A percentile compares a stretch with the other conserved stretches of the same genome.
Conservation (phyloP, 2,888 invertebrate species). For the Thumatha senex region DNA sequence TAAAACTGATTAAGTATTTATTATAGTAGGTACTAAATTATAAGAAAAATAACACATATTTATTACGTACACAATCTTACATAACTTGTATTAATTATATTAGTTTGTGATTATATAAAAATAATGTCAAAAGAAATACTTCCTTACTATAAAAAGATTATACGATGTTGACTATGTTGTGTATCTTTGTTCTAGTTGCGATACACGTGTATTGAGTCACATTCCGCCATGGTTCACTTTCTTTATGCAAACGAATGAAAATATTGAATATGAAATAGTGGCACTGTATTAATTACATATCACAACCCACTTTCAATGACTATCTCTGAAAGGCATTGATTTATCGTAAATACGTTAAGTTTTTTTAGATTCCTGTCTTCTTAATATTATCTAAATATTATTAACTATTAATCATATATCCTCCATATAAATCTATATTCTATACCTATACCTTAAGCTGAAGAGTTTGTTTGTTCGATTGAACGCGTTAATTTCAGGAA, state of each 20-base stretch:
- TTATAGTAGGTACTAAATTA: too few species aligned
- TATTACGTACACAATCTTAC: background rate
- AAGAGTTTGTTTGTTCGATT: too few species aligned
- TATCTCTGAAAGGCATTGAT: background rate
- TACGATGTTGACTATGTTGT: constrained; percentile 8
- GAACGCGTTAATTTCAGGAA: too few species aligned
- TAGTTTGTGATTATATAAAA: too few species aligned
- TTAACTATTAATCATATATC: background rate
- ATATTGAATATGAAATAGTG: constrained; percentile 14
- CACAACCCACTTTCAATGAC: constrained; percentile 8
- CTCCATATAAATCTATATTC: too few species aligned
- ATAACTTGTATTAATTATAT: background rate
- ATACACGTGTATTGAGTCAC: constrained; percentile 4
- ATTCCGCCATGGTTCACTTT: constrained; percentile 25
- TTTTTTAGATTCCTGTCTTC: background rate
- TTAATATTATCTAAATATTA: too few species aligned
- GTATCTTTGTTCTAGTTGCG: constrained; percentile 5
- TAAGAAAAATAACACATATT: too few species aligned
- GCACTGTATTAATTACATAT: constrained; percentile 13
- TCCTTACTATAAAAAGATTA: constrained; percentile 2
- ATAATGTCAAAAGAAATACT: constrained; percentile 5
- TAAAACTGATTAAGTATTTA: too few species aligned
- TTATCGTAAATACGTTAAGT: background rate
- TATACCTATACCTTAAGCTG: too few species aligned
- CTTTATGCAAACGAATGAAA: constrained; percentile 29